Conservation (phyloP, 92 coral and sea anemone species). For the Porites lobata region DNA sequence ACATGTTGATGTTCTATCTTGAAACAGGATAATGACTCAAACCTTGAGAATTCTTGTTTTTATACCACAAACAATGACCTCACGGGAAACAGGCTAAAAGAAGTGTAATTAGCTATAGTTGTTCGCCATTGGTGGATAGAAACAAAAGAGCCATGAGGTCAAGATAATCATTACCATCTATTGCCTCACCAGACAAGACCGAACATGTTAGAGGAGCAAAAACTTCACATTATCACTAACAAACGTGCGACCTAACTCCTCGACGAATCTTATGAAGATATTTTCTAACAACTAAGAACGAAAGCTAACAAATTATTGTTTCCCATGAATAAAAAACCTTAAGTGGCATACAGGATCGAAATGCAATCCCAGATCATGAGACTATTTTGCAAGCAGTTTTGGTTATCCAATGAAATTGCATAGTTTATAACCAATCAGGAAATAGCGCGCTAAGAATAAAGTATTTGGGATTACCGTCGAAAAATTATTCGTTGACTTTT, state of each 20-base stretch:
- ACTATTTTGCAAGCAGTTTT: no score
- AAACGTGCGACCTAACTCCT: background rate
- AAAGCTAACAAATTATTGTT: background rate
- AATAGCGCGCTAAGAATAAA: no score
- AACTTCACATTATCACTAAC: background rate
- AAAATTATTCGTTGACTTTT: no score
- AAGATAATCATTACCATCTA: background rate
- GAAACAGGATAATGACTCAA: no score
- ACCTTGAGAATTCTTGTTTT: background rate
- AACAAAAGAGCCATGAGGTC: background rate
- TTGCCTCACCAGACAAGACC: background rate
- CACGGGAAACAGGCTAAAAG: conserved; percentile 6
- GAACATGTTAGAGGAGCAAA: background rate
- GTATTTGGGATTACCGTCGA: no score
- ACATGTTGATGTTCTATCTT: conserved; percentile 8
- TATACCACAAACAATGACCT: background rate
- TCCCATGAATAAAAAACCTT: background rate
- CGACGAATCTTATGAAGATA: background rate
- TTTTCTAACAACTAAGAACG: background rate
- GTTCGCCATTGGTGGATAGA: background rate
- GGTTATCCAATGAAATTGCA: no score
- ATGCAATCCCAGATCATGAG: background rate
- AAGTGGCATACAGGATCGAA: background rate
- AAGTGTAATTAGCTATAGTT: no score
- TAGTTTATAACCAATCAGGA: no score